These are phyloP conservation scores for Ommatoiulus sabulosus DNA, from an alignment of 2,888 invertebrate genomes.

Conservation along the genomic window DNA sequence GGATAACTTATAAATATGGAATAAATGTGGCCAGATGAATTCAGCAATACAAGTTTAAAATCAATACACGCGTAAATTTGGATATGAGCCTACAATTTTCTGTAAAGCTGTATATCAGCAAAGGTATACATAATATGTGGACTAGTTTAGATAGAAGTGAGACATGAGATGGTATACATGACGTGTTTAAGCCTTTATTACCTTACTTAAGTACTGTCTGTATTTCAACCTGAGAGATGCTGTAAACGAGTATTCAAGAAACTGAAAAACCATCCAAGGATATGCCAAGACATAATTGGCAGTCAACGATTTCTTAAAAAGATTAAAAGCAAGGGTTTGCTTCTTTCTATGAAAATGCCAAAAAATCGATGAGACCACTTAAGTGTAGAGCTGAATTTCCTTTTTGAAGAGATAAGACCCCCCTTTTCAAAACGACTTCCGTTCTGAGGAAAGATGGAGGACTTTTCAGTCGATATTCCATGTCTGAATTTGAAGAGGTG, in stretches of 20 bases:
- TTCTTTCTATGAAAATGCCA: background rate
- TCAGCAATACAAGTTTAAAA: too few relatives aligned
- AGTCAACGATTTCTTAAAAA: background rate
- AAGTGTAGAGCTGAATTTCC: background rate
- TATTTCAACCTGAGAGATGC: background rate
- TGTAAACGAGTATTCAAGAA: background rate
- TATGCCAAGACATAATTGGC: background rate
- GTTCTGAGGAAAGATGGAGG: background rate
- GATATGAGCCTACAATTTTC: too few relatives aligned
- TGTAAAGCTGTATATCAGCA: too few relatives aligned
- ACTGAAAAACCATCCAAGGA: background rate
- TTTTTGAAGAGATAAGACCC: background rate
- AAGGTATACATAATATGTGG: too few relatives aligned
- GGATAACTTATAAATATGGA: too few relatives aligned
- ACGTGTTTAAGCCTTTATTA: too few relatives aligned
- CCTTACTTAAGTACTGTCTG: too few relatives aligned
- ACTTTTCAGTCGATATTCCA: background rate
- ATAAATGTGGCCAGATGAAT: too few relatives aligned
- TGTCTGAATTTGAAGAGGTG: background rate
- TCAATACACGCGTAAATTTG: too few relatives aligned
- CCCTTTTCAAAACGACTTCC: background rate
- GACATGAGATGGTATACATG: too few relatives aligned
- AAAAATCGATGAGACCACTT: constrained; percentile 1
- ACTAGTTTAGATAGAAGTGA: too few relatives aligned
- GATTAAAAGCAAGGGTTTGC: background rate